Evolutionary conservation across 2,888 invertebrate species (phyloP), one percentile per base, ranked within the genome.

Genomic region (Brassicogethes aeneus): DNA sequence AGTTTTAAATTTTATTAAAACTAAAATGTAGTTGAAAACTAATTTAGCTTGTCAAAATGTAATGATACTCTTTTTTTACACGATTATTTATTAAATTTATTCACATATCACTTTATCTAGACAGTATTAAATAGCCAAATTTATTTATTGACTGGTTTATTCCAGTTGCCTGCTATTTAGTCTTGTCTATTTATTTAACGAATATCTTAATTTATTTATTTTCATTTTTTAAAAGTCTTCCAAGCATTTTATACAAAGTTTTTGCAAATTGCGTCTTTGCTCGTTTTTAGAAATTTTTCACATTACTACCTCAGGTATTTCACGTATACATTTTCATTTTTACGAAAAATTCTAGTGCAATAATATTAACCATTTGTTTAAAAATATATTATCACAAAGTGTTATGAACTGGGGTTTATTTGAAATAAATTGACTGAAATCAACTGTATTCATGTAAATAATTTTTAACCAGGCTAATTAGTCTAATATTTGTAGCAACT

Each of bases 271-370:
- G 12, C 14, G 7, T n/a, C 5, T 33, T 3, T 33, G 33, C n/a
- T 7, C 12, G 7, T 33, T 33, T 33, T 33, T 33, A 5, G 12
- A 13, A n/a, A 33, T 33, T n/a, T 5, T 33, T 33, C 12, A 13
- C 14, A 32, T 32, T 55, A 55, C 58, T 59, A 59, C 59, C 60
- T 60, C 60, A 59, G 55, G 56, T 57, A 52, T 52, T 53, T 55
- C 48, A 47, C 50, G 53, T 55, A 54, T 54, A 53, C 54, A 53
- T 55, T 54, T 48, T 52, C 41, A 50, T 52, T 53, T 56, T 52
- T 50, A 50, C 50, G 50, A 52, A 44, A 42, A 42, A 47, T 47
- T 51, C 47, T 54, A 58, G 59, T 60, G 60, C 59, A 60, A 60
- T 59, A 59, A 55, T 50, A 39, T 44, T 45, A 39, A 38, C 45